phyloP scores from a whole-genome alignment of 2,888 invertebrate genomes.

The Troides oblongomaculatus region DNA sequence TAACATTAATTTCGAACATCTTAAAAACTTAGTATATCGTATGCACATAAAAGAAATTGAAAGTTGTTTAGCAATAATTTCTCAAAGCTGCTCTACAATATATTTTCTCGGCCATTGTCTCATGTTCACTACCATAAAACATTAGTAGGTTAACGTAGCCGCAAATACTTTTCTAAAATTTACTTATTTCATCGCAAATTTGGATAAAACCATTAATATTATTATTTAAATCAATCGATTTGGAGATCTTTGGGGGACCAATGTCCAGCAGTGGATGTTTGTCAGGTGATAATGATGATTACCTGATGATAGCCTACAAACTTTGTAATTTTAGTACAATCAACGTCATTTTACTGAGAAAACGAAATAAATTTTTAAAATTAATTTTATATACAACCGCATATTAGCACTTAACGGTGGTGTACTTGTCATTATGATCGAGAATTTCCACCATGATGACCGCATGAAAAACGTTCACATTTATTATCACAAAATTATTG shows the following conservation, averaged over 20 bases:
- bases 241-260: too few species aligned
- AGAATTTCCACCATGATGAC: too few species aligned
- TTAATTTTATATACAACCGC: too few species aligned
- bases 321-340: not conserved
- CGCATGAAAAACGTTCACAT: too few species aligned
- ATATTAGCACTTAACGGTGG: not conserved
- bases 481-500: not conserved
- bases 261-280: too few species aligned
- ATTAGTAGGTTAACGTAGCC: slow-evolving; percentile 35
- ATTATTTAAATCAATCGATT: too few species aligned
- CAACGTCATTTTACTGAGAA: not conserved
- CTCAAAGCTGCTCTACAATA: slow-evolving; percentile 50
- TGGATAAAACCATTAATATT: too few species aligned
- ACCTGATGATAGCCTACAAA: not conserved
- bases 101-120: slow-evolving; percentile 75
- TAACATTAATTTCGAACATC: not conserved
- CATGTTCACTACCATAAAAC: slow-evolving; percentile 66
- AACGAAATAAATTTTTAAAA: too few species aligned
- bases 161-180: not conserved
- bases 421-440: too few species aligned
- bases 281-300: too few species aligned
- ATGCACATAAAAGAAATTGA: slow-evolving; percentile 47
- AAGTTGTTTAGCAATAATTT: slow-evolving; percentile 56
- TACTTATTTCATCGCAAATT: too few species aligned
- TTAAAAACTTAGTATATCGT: slow-evolving; percentile 30